Evolutionary conservation across 2,888 invertebrate species (phyloP).

Genomic region (Nomada lathburiana): DNA sequence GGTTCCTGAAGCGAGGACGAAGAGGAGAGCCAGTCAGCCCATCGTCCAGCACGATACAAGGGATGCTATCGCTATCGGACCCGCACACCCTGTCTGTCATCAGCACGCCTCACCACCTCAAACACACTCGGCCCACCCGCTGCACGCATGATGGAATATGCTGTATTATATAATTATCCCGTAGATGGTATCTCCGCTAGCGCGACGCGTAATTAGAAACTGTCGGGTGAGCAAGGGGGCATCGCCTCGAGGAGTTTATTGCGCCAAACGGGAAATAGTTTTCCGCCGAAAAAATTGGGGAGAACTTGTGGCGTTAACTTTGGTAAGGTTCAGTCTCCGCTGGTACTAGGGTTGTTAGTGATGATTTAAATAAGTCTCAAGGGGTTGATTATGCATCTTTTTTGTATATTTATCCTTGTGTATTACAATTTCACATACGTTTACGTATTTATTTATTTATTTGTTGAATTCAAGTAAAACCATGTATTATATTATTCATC

Average conservation of each 20-base stretch:
- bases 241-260: slow-evolving; percentile 59
- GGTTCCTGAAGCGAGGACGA: slow-evolving; percentile 74
- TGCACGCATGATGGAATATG: slow-evolving; percentile 78
- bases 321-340: background rate
- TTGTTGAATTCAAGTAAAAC: too few relatives aligned
- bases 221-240: slow-evolving; percentile 64
- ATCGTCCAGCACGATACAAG: slow-evolving; percentile 78
- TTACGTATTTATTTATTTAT: too few relatives aligned
- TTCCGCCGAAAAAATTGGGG: slow-evolving; percentile 7
- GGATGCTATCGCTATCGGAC: slow-evolving; percentile 79
- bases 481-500: too few relatives aligned
- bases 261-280: slow-evolving; percentile 40
- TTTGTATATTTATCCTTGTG: too few relatives aligned
- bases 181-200: slow-evolving; percentile 73
- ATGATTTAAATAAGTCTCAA: too few relatives aligned
- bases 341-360: background rate
- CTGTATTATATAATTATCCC: slow-evolving; percentile 79
- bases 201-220: slow-evolving; percentile 76
- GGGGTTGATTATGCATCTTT: too few relatives aligned
- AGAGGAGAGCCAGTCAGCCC: slow-evolving; percentile 69
- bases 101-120: slow-evolving; percentile 82
- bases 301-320: background rate
- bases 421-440: too few relatives aligned
- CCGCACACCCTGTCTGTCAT: slow-evolving; percentile 82
- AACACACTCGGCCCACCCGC: slow-evolving; percentile 79